phyloP scores from a whole-genome alignment of 2,797 vertebrate genomes.

The Xenopus petersii region DNA sequence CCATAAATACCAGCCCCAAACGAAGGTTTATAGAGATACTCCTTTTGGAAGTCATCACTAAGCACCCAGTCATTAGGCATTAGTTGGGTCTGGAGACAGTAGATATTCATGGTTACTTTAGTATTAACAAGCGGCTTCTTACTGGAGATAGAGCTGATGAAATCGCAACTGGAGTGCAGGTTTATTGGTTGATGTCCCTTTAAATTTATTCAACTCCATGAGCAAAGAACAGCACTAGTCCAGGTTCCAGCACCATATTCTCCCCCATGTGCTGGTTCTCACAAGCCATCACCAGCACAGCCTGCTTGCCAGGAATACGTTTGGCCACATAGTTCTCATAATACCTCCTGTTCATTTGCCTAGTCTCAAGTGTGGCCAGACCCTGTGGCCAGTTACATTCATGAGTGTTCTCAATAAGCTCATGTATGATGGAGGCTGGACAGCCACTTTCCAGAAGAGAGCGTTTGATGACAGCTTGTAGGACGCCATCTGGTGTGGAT shows the following conservation, averaged over 20 bases:
- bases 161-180: conserved; percentile 25
- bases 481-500: conserved; percentile 92
- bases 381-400: conserved; percentile 98
- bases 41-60: conserved; percentile 9
- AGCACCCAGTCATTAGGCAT: conserved; percentile 18
- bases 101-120: conserved; percentile 2
- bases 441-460: conserved; percentile 96
- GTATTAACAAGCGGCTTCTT: conserved; percentile 7
- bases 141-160: conserved; percentile 7
- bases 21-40: conserved; percentile 3
- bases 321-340: conserved; percentile 99
- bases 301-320: conserved; percentile 95
- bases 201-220: conserved; percentile 93
- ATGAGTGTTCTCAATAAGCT: conserved; percentile 95
- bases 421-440: conserved; percentile 91
- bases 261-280: conserved; percentile 99
- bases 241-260: conserved; percentile 97
- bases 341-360: conserved; percentile 97
- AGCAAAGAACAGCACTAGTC: conserved; percentile 96
- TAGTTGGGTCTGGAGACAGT: conserved; percentile 11
- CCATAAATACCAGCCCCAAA: background rate
- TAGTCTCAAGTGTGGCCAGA: conserved; percentile 92
- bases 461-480: conserved; percentile 95
- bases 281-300: conserved; percentile 96
- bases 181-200: background rate